A percentile compares a stretch with the other conserved stretches of the same genome.
phyloP scores from a whole-genome alignment of 2,888 invertebrate species.

The Caenorhabditis panamensis region DNA sequence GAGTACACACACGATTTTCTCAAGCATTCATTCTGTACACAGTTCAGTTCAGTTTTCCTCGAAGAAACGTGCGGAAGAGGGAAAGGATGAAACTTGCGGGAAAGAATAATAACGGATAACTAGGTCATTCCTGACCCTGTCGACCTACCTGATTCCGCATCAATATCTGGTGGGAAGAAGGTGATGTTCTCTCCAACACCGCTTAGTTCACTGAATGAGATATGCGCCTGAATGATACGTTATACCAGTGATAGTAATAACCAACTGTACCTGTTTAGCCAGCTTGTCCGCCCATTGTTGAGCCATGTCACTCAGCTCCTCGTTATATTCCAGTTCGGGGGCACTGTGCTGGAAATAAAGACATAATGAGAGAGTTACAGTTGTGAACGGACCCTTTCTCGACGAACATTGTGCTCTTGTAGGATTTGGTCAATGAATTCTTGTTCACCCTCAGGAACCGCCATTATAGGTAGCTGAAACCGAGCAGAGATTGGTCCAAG shows the following conservation, averaged over 20 bases:
- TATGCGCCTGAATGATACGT: slow-evolving; percentile 64
- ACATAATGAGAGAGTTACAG: not conserved
- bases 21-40: not conserved
- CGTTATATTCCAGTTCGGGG: slow-evolving; percentile 79
- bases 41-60: not conserved
- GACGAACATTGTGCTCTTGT: slow-evolving; percentile 61
- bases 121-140: slow-evolving; percentile 11
- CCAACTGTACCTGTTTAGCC: slow-evolving; percentile 79
- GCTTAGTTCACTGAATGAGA: slow-evolving; percentile 70
- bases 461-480: slow-evolving; percentile 29
- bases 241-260: too few species aligned
- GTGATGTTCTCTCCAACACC: slow-evolving; percentile 81
- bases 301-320: slow-evolving; percentile 81
- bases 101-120: not conserved
- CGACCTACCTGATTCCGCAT: slow-evolving; percentile 66
- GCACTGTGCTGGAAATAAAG: slow-evolving; percentile 48
- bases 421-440: slow-evolving; percentile 63
- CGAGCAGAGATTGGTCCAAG: too few species aligned
- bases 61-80: too few species aligned
- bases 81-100: not conserved
- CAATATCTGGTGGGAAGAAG: slow-evolving; percentile 77
- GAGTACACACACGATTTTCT: not conserved
- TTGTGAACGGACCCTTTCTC: slow-evolving; percentile 48
- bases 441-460: slow-evolving; percentile 34
- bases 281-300: slow-evolving; percentile 83